Evolutionary conservation across 1,140 invertebrate species (phyloP).

Genomic region (Drosophila ficusphila): DNA sequence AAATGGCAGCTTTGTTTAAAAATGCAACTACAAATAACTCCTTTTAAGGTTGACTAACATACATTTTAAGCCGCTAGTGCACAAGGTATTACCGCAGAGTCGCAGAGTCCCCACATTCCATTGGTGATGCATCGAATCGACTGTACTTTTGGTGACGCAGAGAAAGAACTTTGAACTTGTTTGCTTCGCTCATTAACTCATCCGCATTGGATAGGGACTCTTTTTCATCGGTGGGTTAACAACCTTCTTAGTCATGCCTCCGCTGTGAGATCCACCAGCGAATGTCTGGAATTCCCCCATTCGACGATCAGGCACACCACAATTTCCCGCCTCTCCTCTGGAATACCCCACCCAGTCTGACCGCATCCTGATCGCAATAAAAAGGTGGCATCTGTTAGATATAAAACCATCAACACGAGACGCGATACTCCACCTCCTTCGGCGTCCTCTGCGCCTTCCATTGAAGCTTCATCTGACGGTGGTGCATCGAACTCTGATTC

Average conservation of each 20-base stretch:
- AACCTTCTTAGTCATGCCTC: slow-evolving; percentile 31
- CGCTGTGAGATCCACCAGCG: slow-evolving; percentile 14
- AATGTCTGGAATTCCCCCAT: slow-evolving; percentile 23
- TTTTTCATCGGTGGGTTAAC: slow-evolving; percentile 14
- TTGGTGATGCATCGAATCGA: not conserved
- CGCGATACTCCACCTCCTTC: slow-evolving; percentile 14
- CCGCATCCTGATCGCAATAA: slow-evolving; percentile 42
- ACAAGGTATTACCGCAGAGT: no score
- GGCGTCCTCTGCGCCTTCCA: slow-evolving; percentile 4
- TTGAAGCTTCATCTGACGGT: not conserved
- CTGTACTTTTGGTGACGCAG: slow-evolving; percentile 9
- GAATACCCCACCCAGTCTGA: slow-evolving; percentile 13
- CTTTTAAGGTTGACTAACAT: no score
- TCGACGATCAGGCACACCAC: slow-evolving; percentile 22
- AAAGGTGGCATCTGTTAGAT: slow-evolving; percentile 64
- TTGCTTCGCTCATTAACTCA: slow-evolving; percentile 10
- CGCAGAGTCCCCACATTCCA: no score
- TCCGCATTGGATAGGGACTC: not conserved
- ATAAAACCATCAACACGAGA: slow-evolving; percentile 72
- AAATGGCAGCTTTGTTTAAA: no score
- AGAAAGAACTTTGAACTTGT: slow-evolving; percentile 19
- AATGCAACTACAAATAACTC: no score
- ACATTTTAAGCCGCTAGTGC: no score
- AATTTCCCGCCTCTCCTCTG: not conserved
- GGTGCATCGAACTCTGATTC: slow-evolving; percentile 65